Conservation (phyloP, 2,888 invertebrate genomes). For the Apantesis nais region DNA sequence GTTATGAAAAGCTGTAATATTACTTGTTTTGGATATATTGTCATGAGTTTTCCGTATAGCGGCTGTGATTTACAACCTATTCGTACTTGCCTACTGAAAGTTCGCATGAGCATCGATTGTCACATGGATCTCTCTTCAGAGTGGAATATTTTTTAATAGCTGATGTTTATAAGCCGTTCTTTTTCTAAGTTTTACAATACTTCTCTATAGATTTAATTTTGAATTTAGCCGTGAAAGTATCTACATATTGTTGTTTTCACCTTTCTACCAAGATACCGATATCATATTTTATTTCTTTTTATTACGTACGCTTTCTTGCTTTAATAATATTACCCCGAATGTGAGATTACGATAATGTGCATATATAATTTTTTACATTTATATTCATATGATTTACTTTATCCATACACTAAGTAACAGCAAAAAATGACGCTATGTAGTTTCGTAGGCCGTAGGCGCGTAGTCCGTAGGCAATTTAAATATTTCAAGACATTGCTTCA, state of each 20-base stretch:
- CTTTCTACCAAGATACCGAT: neutral
- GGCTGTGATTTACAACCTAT: neutral
- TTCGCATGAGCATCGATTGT: neutral
- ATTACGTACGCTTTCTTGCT: neutral
- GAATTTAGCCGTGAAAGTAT: neutral
- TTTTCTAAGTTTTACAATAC: neutral
- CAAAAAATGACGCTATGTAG: neutral
- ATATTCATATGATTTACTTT: neutral
- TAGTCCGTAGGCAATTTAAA: conserved; percentile 37
- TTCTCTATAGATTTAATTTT: neutral
- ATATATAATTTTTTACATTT: too few species aligned
- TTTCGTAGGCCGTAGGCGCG: conserved; percentile 19
- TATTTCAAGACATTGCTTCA: conserved; percentile 13
- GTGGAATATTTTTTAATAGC: neutral
- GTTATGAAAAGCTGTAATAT: neutral
- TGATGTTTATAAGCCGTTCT: neutral
- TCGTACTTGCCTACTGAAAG: neutral
- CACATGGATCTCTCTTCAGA: neutral
- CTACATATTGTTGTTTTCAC: neutral
- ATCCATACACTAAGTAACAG: neutral
- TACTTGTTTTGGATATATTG: neutral
- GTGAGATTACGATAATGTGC: too few species aligned
- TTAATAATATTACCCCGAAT: neutral
- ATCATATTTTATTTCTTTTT: neutral
- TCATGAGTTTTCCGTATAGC: neutral